Conservation (phyloP, 2,113 vertebrate species). For the Tragelaphus buxtoni region DNA sequence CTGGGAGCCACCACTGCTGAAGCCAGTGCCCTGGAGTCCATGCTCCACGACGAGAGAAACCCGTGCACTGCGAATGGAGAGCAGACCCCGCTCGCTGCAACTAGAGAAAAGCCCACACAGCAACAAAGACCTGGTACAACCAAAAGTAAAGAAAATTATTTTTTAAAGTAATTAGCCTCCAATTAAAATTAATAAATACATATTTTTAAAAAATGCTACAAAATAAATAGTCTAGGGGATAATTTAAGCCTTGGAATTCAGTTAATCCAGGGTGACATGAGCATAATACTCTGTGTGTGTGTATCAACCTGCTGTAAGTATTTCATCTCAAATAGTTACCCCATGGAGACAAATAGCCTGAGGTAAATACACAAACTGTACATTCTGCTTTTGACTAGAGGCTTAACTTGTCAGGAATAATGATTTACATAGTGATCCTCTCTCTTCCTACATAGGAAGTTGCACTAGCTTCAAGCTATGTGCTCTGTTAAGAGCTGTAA, state of each 20-base stretch:
- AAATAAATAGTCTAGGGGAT: not conserved
- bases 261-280: not conserved
- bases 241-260: not conserved
- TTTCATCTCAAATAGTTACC: conserved; percentile 47
- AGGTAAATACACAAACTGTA: conserved; percentile 60
- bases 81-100: accelerated
- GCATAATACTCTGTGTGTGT: not conserved
- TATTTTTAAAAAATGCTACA: too few relatives aligned
- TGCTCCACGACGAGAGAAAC: not conserved
- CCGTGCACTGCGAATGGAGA: accelerated
- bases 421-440: conserved; percentile 65
- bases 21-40: accelerated
- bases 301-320: not conserved
- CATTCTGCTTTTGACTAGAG: conserved; percentile 56
- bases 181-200: too few relatives aligned
- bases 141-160: not conserved
- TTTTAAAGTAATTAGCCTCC: too few relatives aligned
- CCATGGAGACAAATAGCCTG: conserved; percentile 59
- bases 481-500: conserved; percentile 26
- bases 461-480: conserved; percentile 63
- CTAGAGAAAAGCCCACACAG: not conserved
- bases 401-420: conserved; percentile 68
- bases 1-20: accelerated
- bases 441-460: conserved; percentile 41
- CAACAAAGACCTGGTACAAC: not conserved